Evolutionary conservation across 1,140 invertebrate species (phyloP).

Genomic region (Brachionus calyciflorus): DNA sequence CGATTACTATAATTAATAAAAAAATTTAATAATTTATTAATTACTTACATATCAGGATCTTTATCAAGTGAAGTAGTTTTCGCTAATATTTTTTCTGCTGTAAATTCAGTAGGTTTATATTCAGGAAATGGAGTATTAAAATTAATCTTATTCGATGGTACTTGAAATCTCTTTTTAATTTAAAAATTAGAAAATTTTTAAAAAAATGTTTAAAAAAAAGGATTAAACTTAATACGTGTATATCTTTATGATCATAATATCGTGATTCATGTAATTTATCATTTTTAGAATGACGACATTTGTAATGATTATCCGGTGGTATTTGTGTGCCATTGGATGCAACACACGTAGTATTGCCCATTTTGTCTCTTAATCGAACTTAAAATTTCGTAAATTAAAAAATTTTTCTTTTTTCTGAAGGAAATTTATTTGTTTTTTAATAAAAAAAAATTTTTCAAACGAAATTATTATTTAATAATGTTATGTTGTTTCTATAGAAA

Average conservation of each 20-base stretch:
- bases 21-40: too few relatives aligned
- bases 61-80: neutral
- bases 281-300: slow-evolving; percentile 1
- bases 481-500: too few relatives aligned
- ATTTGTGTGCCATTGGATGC: neutral
- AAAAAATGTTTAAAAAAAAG: neutral
- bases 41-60: slow-evolving; percentile 26
- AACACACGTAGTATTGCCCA: slow-evolving; percentile 24
- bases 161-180: slow-evolving; percentile 29
- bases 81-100: slow-evolving; percentile 32
- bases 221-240: neutral
- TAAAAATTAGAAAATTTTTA: neutral
- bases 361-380: too few relatives aligned
- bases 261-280: neutral
- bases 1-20: too few relatives aligned
- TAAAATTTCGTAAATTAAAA: too few relatives aligned
- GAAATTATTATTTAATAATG: too few relatives aligned
- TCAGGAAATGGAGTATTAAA: neutral
- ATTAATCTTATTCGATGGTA: slow-evolving; percentile 17
- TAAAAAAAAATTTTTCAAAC: too few relatives aligned
- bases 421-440: too few relatives aligned
- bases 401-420: too few relatives aligned
- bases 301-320: slow-evolving; percentile 7
- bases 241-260: neutral
- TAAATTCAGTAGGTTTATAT: slow-evolving; percentile 22